Base-by-base conservation (phyloP, 2,888 invertebrate genomes). In the Eristalis pertinax region DNA sequence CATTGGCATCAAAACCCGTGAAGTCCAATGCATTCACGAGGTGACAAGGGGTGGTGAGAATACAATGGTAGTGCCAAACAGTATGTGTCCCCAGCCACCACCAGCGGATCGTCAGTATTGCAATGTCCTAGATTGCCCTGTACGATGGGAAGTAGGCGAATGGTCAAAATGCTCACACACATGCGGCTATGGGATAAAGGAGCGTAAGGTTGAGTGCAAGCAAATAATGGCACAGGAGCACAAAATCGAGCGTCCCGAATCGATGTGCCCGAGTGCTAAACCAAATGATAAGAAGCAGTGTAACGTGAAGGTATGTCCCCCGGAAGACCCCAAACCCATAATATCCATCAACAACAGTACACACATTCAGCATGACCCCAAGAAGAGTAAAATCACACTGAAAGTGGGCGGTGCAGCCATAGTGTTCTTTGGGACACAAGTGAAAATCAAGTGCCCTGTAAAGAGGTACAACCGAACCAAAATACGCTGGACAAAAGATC, bases 181-280 rank as follows among this genome's bases (percentile, higher is more conserved):
- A n/a, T 99, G 99, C 91, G 98, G 98, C 0, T 97, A 97, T 15
- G 99, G 99, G 0, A 94, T 97, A 73, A 98, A 98, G 92, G 96
- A 95, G 73, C 95, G 99, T 89, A 92, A 95, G 94, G 96, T 96
- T 87, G 95, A 96, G 89, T 99, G 99, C 93, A 97, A 98, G 91
- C 98, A 98, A 93, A 96, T 97, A 88, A 97, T 98, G 96, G 97
- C 98, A 0, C 97, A 98, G 91, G 98, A 98, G n/a, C 97, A 97
- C 92, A 96, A 97, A 89, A 96, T 97, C 77, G 96, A 96, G 90
- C 94, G 97, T 19, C 96, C 96, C 0, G 95, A 96, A 26, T 94
- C 95, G 0, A 95, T 96, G 91, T 97, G 97, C 92, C 95, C 96
- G 15, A 94, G 95, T 0, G 95, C 95, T 0, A 95, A 96, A 75